phyloP scores from a whole-genome alignment of 2,113 vertebrate genomes.

The Vanacampus margaritifer region DNA sequence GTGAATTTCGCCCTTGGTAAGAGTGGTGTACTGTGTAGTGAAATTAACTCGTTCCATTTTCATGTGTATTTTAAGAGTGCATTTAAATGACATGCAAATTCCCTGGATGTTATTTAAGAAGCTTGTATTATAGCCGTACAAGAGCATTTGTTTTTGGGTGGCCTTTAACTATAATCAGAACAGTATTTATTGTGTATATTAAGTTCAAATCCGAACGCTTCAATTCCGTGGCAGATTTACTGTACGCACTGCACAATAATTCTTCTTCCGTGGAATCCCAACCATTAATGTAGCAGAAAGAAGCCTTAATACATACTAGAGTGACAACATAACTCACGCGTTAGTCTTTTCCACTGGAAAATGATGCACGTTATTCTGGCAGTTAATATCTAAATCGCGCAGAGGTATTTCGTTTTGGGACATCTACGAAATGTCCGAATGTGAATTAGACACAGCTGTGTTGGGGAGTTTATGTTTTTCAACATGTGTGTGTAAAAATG shows the following conservation, averaged over 20 bases:
- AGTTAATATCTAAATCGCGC: not conserved
- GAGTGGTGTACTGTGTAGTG: not conserved
- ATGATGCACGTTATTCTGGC: not conserved
- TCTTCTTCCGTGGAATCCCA: not conserved
- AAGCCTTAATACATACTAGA: not conserved
- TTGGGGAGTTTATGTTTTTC: not conserved
- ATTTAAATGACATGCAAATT: not conserved
- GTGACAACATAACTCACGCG: constrained; percentile 2
- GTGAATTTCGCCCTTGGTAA: constrained; percentile 34
- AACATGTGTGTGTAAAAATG: not conserved
- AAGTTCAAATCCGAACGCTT: not conserved
- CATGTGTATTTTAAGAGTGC: not conserved
- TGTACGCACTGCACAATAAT: not conserved
- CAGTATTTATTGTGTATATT: not conserved
- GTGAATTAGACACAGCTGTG: not conserved
- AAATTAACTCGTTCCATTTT: not conserved
- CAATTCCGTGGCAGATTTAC: constrained; percentile 1
- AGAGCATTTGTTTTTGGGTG: not conserved
- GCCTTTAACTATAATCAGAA: not conserved
- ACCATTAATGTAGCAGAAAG: constrained; percentile 8
- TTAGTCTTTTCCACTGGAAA: constrained; percentile 9
- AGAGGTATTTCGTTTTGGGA: not conserved
- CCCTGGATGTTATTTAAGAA: not conserved
- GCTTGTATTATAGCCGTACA: not conserved
- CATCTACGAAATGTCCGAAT: not conserved